Percentiles rank a stretch among this genome's conserved stretches.
These are phyloP conservation scores for Cerastoderma edule DNA, from an alignment of 2,888 invertebrate genomes.

Conservation along the genomic window DNA sequence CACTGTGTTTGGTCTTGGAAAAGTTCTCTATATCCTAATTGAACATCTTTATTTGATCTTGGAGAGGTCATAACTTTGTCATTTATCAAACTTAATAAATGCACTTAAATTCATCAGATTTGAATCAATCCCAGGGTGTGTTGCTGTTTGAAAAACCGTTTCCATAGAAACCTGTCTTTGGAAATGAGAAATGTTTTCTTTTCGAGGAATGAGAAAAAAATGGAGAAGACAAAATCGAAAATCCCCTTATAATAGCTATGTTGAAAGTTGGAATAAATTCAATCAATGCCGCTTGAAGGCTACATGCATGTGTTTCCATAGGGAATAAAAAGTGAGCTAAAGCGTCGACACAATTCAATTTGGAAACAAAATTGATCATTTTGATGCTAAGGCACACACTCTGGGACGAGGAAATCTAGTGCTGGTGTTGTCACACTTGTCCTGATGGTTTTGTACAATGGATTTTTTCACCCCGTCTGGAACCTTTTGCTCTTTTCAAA, in stretches of 20 bases:
- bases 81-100: conserved; percentile 44
- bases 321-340: conserved; percentile 60
- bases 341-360: conserved; percentile 63
- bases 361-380: conserved; percentile 61
- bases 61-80: conserved; percentile 29
- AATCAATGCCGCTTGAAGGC: conserved; percentile 56
- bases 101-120: conserved; percentile 57
- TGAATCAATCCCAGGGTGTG: conserved; percentile 45
- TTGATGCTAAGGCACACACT: conserved; percentile 46
- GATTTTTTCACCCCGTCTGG: not conserved
- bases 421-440: conserved; percentile 17
- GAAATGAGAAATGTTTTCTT: conserved; percentile 60
- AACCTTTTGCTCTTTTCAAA: too few species aligned
- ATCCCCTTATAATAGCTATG: conserved; percentile 58
- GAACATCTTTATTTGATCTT: conserved; percentile 34
- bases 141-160: conserved; percentile 47
- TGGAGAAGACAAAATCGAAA: conserved; percentile 54
- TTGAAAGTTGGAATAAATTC: conserved; percentile 65
- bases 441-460: not conserved
- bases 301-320: conserved; percentile 53
- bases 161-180: conserved; percentile 51
- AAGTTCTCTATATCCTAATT: conserved; percentile 21
- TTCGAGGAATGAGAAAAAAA: conserved; percentile 44
- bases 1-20: conserved; percentile 3
- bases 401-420: conserved; percentile 13